Evolutionary conservation across 2,797 vertebrate species (phyloP).

Genomic region (Tamandua tetradactyla): DNA sequence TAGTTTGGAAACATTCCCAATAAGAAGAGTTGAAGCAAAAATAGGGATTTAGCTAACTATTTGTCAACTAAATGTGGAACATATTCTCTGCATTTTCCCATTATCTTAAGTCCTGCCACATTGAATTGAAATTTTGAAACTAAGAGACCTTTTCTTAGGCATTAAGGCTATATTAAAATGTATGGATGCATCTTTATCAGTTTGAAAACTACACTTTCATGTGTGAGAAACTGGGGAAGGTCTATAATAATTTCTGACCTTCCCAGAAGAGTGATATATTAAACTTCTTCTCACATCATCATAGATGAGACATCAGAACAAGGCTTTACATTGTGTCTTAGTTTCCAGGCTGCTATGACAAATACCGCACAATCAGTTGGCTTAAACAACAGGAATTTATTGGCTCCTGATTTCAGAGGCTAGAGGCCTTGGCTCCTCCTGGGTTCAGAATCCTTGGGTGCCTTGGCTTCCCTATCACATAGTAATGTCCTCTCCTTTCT

Average conservation of each 20-base stretch:
- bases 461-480: too few species aligned
- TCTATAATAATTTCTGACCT: background rate
- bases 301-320: background rate
- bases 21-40: background rate
- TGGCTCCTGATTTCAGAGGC: too few species aligned
- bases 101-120: background rate
- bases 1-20: background rate
- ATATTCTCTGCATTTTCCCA: background rate
- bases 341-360: too few species aligned
- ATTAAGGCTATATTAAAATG: background rate
- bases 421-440: too few species aligned
- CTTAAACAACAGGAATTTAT: too few species aligned
- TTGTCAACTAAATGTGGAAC: background rate
- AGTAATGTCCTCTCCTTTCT: too few species aligned
- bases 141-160: background rate
- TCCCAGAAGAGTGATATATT: background rate
- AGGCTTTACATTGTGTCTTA: background rate
- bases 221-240: background rate
- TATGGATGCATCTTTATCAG: background rate
- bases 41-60: too few species aligned
- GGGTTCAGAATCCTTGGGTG: too few species aligned
- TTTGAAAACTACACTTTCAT: background rate
- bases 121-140: background rate
- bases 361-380: too few species aligned
- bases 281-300: background rate